These are phyloP conservation scores for Cryptotis parvus DNA, from an alignment of 2,113 vertebrate genomes.

Conservation along the genomic window DNA sequence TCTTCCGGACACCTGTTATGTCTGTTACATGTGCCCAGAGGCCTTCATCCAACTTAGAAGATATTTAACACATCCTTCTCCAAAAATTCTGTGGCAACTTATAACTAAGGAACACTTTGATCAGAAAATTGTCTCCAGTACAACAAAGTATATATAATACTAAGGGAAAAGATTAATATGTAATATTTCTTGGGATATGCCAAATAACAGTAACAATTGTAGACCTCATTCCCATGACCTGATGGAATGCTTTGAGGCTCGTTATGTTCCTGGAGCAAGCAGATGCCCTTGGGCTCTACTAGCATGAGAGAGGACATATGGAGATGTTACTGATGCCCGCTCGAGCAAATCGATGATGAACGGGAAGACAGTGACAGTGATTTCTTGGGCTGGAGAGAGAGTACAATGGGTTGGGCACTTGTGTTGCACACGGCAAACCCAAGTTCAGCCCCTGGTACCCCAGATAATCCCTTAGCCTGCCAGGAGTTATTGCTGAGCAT, in stretches of 20 bases:
- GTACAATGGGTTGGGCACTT: not conserved
- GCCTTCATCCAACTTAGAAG: constrained; percentile 25
- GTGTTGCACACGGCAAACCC: not conserved
- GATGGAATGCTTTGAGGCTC: no score
- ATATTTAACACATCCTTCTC: not conserved
- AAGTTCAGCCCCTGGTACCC: no score
- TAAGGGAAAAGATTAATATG: not conserved
- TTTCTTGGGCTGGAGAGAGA: not conserved
- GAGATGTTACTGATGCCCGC: no score
- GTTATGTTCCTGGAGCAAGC: no score
- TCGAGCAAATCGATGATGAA: no score
- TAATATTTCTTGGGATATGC: not conserved
- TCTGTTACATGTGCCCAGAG: constrained; percentile 31
- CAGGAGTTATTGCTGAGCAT: no score
- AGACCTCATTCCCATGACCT: no score
- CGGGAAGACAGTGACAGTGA: no score
- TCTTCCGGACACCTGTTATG: constrained; percentile 41
- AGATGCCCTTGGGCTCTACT: no score
- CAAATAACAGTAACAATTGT: no score
- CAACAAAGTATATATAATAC: not conserved
- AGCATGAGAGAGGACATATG: no score
- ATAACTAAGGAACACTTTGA: not conserved
- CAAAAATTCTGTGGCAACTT: not conserved
- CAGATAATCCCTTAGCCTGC: no score
- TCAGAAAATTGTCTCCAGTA: not conserved